Evolutionary conservation across 2,888 invertebrate species (phyloP), one percentile per base, ranked within the genome.

Genomic region (Nephrotoma guestfalica): DNA sequence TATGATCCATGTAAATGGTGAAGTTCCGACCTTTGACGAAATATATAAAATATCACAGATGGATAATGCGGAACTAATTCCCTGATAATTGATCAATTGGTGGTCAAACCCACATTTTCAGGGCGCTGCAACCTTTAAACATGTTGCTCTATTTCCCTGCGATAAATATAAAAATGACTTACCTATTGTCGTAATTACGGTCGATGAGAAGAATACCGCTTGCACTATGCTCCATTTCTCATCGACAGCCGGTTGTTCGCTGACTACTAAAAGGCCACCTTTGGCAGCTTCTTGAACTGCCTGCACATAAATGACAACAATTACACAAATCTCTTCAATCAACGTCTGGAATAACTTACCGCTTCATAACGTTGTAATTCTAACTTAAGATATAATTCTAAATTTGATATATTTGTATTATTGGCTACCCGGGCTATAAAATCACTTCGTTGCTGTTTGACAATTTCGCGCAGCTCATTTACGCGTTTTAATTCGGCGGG

Each of bases 131-230:
- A 30, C 2, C 30, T 30, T 2, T 2, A 30, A 3, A 30, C 30
- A 30, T 83, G 13, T 47, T 86, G 57, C 30, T 85, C 18, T n/a
- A 42, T 41, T 40, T 15, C 83, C 15, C 86, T 88, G 3, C 43
- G 11, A 2, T 43, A 43, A 6, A 43, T 43, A 43, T 3, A 6
- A 47, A 83, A 84, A 84, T 6, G n/a, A 47, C 91, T 91, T 93
- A 96, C 97, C 97, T 91, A 97, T 97, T 86, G 97, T 97, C 87
- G 97, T 97, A 90, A 97, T 94, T 89, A 97, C 96, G 86, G 97
- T 97, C 42, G 97, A 97, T 13, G 97, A 96, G 90, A 97, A 97
- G 92, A 97, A 97, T 83, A 97, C 95, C 4, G 97, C 95, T 91
- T 96, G 96, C 85, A 96, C 91, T 89, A 95, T 94, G 89, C 95